phyloP scores from a whole-genome alignment of 2,888 invertebrate species.

The Sacculina carcini region DNA sequence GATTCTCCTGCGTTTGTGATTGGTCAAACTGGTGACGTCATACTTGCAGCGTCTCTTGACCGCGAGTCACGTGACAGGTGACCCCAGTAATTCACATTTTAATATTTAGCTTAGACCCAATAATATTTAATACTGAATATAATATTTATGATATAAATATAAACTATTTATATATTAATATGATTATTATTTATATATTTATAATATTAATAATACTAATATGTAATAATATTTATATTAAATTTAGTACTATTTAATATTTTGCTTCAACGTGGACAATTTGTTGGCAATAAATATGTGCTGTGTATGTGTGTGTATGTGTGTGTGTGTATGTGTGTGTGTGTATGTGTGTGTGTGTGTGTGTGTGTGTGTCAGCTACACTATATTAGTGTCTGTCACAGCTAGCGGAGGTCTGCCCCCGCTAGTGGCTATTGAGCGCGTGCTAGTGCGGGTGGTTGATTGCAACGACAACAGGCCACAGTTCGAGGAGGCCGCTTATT shows the following conservation, averaged over 20 bases:
- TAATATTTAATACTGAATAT: neutral
- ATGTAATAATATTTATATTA: neutral
- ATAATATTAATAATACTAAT: too few relatives aligned
- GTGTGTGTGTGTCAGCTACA: neutral
- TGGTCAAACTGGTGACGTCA: neutral
- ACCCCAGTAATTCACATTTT: too few relatives aligned
- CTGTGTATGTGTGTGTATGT: slow-evolving; percentile 6
- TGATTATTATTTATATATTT: neutral
- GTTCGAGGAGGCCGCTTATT: slow-evolving; percentile 47
- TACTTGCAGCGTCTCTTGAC: neutral
- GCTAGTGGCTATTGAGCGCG: slow-evolving; percentile 14
- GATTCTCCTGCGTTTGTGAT: neutral
- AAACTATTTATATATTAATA: neutral
- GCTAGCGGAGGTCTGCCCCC: slow-evolving; percentile 12
- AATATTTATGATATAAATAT: neutral
- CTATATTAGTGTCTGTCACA: neutral
- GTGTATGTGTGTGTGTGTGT: slow-evolving; percentile 1
- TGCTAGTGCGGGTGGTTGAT: slow-evolving; percentile 46
- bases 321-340: slow-evolving; percentile 11
- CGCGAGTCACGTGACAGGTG: neutral
- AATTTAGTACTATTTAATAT: neutral
- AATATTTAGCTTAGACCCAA: neutral
- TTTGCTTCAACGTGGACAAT: neutral
- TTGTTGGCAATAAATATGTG: neutral
- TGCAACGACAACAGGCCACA: slow-evolving; percentile 63